Evolutionary conservation across 37 sponge, comb jelly and placozoan genomes (phyloP).

Genomic region (Chondrilla cf. caribensis): DNA sequence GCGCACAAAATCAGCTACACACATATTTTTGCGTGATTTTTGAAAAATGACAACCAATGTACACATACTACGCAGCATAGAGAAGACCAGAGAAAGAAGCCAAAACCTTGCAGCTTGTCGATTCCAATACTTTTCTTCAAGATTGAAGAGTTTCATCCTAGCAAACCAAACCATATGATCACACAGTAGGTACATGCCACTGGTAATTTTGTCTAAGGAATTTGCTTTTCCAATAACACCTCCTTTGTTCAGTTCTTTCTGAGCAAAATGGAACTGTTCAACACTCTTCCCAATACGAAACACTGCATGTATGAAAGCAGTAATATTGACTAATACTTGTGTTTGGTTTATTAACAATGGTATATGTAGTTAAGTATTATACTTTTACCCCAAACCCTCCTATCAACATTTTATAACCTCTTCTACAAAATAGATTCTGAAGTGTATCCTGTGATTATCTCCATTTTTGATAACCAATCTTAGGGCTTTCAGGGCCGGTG

Average conservation of each 20-base stretch:
- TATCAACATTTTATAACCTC: too few relatives aligned
- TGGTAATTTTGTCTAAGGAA: slow-evolving; percentile 57
- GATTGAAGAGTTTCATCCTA: slow-evolving; percentile 42
- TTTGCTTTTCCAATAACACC: slow-evolving; percentile 47
- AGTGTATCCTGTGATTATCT: too few relatives aligned
- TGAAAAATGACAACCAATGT: slow-evolving; percentile 34
- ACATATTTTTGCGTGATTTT: too few relatives aligned
- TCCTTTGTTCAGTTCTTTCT: slow-evolving; percentile 66
- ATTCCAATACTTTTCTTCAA: slow-evolving; percentile 46
- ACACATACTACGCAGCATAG: slow-evolving; percentile 52
- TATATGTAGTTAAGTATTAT: too few relatives aligned
- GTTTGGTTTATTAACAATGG: too few relatives aligned
- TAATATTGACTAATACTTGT: too few relatives aligned
- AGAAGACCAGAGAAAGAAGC: slow-evolving; percentile 46
- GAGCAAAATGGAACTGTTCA: slow-evolving; percentile 54
- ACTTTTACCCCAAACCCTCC: too few relatives aligned
- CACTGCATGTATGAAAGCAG: slow-evolving; percentile 51
- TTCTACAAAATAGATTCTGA: too few relatives aligned
- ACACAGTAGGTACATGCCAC: slow-evolving; percentile 65
- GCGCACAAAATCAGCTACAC: slow-evolving; percentile 25
- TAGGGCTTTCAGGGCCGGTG: too few relatives aligned
- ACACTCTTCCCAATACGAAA: slow-evolving; percentile 80
- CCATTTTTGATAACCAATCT: too few relatives aligned
- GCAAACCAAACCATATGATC: slow-evolving; percentile 77
- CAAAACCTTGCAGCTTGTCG: slow-evolving; percentile 53